Evolutionary conservation across 2,797 vertebrate species (phyloP).

Genomic region (Huso huso): DNA sequence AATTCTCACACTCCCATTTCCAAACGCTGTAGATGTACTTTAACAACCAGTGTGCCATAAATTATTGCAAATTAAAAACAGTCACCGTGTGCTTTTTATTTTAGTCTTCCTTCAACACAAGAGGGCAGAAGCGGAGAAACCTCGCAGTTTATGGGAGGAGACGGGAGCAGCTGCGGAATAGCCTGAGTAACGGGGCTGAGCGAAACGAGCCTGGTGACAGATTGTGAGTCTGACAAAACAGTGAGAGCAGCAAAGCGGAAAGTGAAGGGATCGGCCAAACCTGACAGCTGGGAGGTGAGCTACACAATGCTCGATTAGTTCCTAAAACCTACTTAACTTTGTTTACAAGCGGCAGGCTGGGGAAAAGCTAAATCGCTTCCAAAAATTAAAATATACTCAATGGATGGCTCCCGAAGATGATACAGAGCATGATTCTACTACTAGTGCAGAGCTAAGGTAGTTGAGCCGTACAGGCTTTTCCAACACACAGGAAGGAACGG

Average conservation of each 20-base stretch:
- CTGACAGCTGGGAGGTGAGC: not conserved
- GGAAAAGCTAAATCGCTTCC: not conserved
- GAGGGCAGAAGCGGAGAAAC: slow-evolving; percentile 22
- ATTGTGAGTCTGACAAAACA: not conserved
- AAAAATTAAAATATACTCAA: not conserved
- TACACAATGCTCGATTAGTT: slow-evolving; percentile 1
- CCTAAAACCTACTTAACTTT: not conserved
- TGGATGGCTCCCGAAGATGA: not conserved
- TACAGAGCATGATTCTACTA: not conserved
- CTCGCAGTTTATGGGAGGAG: slow-evolving; percentile 6
- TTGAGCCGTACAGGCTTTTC: slow-evolving; percentile 13
- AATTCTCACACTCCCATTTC: too few relatives aligned
- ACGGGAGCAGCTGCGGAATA: slow-evolving; percentile 11
- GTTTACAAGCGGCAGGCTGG: not conserved
- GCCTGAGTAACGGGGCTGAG: slow-evolving; percentile 12
- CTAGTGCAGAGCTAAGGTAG: not conserved
- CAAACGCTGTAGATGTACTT: too few relatives aligned
- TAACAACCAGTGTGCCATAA: too few relatives aligned
- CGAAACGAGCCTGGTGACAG: not conserved
- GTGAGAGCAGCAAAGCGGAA: not conserved
- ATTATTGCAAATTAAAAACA: too few relatives aligned
- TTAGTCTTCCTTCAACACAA: slow-evolving; percentile 9
- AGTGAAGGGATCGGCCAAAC: not conserved
- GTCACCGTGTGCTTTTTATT: not conserved
- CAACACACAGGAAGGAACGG: slow-evolving; percentile 31